A percentile compares a stretch with the other conserved stretches of the same genome.
phyloP scores from a whole-genome alignment of 2,888 invertebrate genomes.

The Drosophila subquinaria region DNA sequence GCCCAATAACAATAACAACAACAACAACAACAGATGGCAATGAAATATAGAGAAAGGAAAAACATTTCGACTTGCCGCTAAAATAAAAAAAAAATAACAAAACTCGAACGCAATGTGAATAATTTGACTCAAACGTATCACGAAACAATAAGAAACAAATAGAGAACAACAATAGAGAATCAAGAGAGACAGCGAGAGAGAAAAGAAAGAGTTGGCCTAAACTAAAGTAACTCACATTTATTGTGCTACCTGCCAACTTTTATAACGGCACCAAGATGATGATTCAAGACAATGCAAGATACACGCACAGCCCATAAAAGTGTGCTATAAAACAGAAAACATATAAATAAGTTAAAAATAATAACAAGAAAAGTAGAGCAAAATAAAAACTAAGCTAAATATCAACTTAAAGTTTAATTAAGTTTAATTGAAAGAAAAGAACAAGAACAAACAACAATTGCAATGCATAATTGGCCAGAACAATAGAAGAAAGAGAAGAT shows the following conservation, averaged over 20 bases:
- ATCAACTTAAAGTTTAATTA: conserved; percentile 35
- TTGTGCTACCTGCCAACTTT: not conserved
- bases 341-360: conserved; percentile 39
- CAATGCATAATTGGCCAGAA: conserved; percentile 52
- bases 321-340: conserved; percentile 70
- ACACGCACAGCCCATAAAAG: conserved; percentile 58
- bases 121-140: conserved; percentile 72
- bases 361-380: conserved; percentile 1
- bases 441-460: conserved; percentile 11
- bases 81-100: conserved; percentile 38
- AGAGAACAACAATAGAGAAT: conserved; percentile 22
- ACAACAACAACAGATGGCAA: conserved; percentile 49
- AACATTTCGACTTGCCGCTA: conserved; percentile 40
- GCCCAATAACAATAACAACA: conserved; percentile 36
- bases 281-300: conserved; percentile 50
- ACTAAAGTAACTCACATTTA: conserved; percentile 36
- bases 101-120: conserved; percentile 76
- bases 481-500: conserved; percentile 17
- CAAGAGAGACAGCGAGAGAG: not conserved
- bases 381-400: conserved; percentile 21
- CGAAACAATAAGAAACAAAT: conserved; percentile 53
- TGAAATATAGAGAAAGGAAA: conserved; percentile 40
- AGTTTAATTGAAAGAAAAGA: conserved; percentile 1
- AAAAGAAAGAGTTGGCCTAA: conserved; percentile 24
- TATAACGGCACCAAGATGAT: conserved; percentile 17